phyloP scores from a whole-genome alignment of 2,797 vertebrate species.

The Pampus argenteus region DNA sequence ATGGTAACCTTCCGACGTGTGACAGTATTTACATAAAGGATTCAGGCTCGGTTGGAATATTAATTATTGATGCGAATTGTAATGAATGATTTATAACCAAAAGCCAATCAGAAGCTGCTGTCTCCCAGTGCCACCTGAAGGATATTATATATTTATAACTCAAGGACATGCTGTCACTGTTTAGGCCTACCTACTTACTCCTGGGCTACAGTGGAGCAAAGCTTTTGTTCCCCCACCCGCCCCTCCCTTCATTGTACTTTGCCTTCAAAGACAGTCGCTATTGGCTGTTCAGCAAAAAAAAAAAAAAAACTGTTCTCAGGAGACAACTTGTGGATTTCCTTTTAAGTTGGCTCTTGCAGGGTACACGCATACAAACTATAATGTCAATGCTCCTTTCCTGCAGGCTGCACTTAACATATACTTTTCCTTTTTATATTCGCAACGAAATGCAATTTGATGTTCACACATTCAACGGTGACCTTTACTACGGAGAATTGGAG shows the following conservation, averaged over 20 bases:
- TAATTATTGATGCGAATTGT: constrained; percentile 87
- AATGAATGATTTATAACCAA: constrained; percentile 90
- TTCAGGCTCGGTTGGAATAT: constrained; percentile 84
- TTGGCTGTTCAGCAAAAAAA: constrained; percentile 74
- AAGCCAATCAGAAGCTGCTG: constrained; percentile 86
- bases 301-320: constrained; percentile 53
- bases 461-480: constrained; percentile 18
- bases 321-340: constrained; percentile 60
- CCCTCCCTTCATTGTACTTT: constrained; percentile 68
- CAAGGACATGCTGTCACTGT: constrained; percentile 89
- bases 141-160: constrained; percentile 89
- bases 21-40: constrained; percentile 90
- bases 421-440: constrained; percentile 33
- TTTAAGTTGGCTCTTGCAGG: constrained; percentile 50
- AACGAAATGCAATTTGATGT: constrained; percentile 31
- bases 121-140: constrained; percentile 83
- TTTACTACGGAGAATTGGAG: constrained; percentile 16
- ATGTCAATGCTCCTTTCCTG: constrained; percentile 26
- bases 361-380: constrained; percentile 37
- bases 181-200: constrained; percentile 75
- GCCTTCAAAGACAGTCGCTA: constrained; percentile 77
- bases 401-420: constrained; percentile 16
- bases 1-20: constrained; percentile 83
- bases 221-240: constrained; percentile 72
- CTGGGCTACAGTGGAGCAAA: constrained; percentile 69